Percentiles rank a stretch among this genome's conserved stretches.
These are phyloP conservation scores for Caenorhabditis briggsae DNA, from an alignment of 1,140 invertebrate genomes.

Conservation along the genomic window DNA sequence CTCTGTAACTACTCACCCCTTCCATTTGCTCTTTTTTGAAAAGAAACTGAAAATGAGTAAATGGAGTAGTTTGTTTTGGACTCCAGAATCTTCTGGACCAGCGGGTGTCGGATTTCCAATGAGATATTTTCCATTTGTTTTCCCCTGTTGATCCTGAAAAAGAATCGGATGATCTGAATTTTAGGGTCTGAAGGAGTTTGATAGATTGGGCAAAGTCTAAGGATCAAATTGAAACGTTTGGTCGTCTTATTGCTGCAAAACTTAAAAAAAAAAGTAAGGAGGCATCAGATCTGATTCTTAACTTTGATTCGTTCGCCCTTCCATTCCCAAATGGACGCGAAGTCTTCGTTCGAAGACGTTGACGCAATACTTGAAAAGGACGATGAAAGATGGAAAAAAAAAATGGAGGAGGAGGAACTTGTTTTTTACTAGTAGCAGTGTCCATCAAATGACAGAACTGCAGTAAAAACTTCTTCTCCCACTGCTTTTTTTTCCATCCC, in stretches of 20 bases:
- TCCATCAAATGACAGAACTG: constrained; percentile 49
- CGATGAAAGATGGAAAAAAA: constrained; percentile 45
- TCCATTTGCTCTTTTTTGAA: not conserved
- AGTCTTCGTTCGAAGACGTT: not conserved
- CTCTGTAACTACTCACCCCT: not conserved
- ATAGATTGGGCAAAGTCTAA: too few relatives aligned
- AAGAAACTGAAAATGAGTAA: constrained; percentile 9
- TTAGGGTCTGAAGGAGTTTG: too few relatives aligned
- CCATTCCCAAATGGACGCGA: not conserved
- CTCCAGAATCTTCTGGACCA: not conserved
- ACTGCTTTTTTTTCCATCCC: not conserved
- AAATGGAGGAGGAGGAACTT: constrained; percentile 3
- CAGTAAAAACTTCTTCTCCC: constrained; percentile 33
- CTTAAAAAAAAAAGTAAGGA: not conserved
- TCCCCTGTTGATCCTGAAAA: too few relatives aligned
- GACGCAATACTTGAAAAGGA: constrained; percentile 54
- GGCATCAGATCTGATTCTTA: constrained; percentile 20
- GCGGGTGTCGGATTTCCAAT: not conserved
- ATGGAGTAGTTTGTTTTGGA: constrained; percentile 14
- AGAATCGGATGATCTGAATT: too few relatives aligned
- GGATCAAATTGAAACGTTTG: too few relatives aligned
- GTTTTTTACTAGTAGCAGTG: constrained; percentile 52
- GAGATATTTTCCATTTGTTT: not conserved
- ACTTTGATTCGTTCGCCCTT: constrained; percentile 38
- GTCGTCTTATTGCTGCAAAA: too few relatives aligned